These are phyloP conservation scores for Acestrorhynchus altus DNA, from an alignment of 2,797 vertebrate genomes.

Conservation along the genomic window DNA sequence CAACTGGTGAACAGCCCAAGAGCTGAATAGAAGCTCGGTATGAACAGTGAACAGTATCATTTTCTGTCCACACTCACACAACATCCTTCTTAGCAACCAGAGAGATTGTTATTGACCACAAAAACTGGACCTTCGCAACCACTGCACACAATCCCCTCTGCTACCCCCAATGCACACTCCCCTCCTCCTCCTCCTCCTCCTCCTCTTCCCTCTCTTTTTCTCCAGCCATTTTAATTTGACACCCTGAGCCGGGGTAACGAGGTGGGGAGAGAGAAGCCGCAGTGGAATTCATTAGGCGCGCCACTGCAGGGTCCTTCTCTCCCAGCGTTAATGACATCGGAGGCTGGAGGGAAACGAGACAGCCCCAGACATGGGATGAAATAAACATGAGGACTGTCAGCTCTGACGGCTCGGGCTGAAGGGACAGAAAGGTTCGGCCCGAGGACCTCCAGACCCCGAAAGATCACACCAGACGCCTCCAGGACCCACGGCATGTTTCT, in stretches of 20 bases:
- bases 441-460: constrained; percentile 72
- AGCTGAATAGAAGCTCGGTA: not conserved
- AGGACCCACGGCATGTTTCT: constrained; percentile 68
- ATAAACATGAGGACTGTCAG: constrained; percentile 96
- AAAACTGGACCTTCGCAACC: not conserved
- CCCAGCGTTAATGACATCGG: constrained; percentile 91
- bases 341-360: constrained; percentile 90
- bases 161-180: not conserved
- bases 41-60: not conserved
- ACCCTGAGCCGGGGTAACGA: constrained; percentile 83
- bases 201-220: constrained; percentile 53
- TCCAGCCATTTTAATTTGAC: constrained; percentile 81
- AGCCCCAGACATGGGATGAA: constrained; percentile 88
- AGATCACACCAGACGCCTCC: constrained; percentile 71
- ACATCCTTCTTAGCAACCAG: not conserved
- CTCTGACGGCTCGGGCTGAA: constrained; percentile 71
- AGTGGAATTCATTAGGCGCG: constrained; percentile 94
- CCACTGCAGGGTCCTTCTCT: constrained; percentile 89
- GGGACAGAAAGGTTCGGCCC: constrained; percentile 72
- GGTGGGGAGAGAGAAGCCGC: constrained; percentile 83
- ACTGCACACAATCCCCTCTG: not conserved
- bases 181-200: not conserved
- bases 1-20: not conserved
- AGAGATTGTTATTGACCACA: not conserved
- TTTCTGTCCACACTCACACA: not conserved